phyloP scores from a whole-genome alignment of 2,888 invertebrate species.

The Pachymerium ferrugineum region DNA sequence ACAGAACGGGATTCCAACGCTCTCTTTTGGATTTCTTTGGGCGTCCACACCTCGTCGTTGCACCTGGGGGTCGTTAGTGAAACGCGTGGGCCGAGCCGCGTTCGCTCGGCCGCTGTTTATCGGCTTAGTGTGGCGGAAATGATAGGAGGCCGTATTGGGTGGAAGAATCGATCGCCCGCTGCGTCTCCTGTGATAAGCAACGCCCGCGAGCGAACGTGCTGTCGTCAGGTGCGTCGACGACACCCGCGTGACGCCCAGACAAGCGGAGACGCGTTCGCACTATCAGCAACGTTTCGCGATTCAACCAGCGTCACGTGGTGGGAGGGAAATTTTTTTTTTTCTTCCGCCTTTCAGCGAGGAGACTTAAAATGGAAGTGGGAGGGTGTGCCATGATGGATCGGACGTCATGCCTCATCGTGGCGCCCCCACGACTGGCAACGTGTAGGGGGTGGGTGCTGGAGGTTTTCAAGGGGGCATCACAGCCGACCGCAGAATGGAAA shows the following conservation, averaged over 20 bases:
- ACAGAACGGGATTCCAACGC: background rate
- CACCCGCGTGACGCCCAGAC: conserved; percentile 27
- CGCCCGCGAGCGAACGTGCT: conserved; percentile 23
- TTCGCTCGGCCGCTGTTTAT: conserved; percentile 24
- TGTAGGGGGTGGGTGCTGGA: background rate
- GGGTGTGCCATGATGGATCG: conserved; percentile 3
- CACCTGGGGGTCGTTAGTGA: conserved; percentile 20
- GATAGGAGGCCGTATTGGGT: conserved; percentile 27
- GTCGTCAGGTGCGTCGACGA: conserved; percentile 27
- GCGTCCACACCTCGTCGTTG: conserved; percentile 20
- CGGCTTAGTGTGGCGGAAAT: conserved; percentile 27
- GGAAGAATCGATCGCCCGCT: conserved; percentile 25
- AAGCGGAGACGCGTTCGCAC: conserved; percentile 19
- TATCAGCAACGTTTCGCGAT: conserved; percentile 21
- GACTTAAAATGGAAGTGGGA: background rate
- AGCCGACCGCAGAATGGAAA: background rate
- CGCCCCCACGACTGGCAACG: background rate
- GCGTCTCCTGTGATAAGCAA: conserved; percentile 19
- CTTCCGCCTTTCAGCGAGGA: background rate
- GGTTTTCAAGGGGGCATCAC: background rate
- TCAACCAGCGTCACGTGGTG: conserved; percentile 16
- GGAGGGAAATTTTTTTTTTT: background rate
- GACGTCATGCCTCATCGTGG: conserved; percentile 4
- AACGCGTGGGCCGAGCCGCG: conserved; percentile 24
- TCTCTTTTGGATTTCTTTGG: background rate